Conservation (phyloP, 2,888 invertebrate genomes). For the Listrodromus nycthemerus region DNA sequence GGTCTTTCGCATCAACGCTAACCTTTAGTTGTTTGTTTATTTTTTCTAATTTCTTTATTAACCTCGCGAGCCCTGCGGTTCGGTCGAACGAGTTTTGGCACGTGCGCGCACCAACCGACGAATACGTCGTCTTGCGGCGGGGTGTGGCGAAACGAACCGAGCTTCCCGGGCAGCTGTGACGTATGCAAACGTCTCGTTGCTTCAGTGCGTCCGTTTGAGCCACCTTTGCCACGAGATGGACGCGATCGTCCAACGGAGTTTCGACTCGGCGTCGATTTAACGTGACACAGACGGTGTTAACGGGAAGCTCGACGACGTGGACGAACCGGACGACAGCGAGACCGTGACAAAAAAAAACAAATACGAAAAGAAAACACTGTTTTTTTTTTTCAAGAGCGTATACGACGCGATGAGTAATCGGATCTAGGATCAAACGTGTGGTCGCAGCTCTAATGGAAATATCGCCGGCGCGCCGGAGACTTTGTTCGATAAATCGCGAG, state of each 20-base stretch:
- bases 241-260: background rate
- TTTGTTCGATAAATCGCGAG: background rate
- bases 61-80: background rate
- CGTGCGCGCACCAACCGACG: conserved; percentile 59
- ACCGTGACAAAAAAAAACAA: background rate
- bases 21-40: background rate
- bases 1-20: background rate
- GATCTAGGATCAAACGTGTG: background rate
- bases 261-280: background rate
- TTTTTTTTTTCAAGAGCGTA: background rate
- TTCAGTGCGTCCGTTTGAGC: background rate
- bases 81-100: conserved; percentile 14
- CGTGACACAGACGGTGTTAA: background rate
- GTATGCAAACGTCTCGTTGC: conserved; percentile 41
- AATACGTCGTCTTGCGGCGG: conserved; percentile 55
- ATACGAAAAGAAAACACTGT: background rate
- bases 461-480: background rate
- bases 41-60: background rate
- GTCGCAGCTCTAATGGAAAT: background rate
- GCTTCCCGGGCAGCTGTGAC: conserved; percentile 50
- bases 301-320: background rate
- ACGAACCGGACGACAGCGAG: background rate
- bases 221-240: background rate
- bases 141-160: conserved; percentile 60
- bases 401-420: background rate